These are phyloP conservation scores for Campylorhamphus procurvoides DNA, from an alignment of 2,113 vertebrate genomes.

Conservation along the genomic window DNA sequence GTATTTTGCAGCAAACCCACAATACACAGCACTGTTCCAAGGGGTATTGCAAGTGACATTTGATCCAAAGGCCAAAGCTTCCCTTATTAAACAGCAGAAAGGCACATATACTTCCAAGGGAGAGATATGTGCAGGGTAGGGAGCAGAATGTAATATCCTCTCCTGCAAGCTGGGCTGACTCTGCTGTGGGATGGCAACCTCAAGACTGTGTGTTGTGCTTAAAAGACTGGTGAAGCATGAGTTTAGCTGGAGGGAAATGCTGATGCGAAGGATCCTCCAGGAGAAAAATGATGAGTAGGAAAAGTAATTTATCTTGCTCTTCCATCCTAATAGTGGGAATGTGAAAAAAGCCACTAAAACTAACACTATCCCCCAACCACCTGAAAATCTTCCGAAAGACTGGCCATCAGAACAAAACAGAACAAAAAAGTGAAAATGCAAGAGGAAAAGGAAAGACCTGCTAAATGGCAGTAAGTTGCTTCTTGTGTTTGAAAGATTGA, in stretches of 20 bases:
- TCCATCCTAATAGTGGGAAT: not conserved
- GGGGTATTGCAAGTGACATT: not conserved
- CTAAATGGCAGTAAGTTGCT: not conserved
- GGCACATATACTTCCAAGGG: not conserved
- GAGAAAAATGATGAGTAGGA: conserved; percentile 32
- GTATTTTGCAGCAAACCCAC: not conserved
- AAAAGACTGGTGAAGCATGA: conserved; percentile 15
- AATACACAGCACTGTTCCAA: not conserved
- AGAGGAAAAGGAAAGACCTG: not conserved
- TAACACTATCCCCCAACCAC: not conserved
- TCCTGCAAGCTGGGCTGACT: not conserved
- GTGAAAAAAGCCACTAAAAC: not conserved
- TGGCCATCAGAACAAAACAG: not conserved
- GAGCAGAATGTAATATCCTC: not conserved
- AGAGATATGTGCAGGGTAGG: not conserved
- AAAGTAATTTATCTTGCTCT: conserved; percentile 48
- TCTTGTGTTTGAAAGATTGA: not conserved
- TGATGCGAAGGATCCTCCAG: not conserved
- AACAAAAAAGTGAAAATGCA: not conserved
- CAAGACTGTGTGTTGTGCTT: conserved; percentile 20
- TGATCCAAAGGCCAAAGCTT: conserved; percentile 7
- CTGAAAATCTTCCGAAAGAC: not conserved
- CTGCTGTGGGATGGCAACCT: not conserved
- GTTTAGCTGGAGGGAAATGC: conserved; percentile 32
- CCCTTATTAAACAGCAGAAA: not conserved